Evolutionary conservation across 2,888 invertebrate species (phyloP).

Genomic region (Acleris cristana): DNA sequence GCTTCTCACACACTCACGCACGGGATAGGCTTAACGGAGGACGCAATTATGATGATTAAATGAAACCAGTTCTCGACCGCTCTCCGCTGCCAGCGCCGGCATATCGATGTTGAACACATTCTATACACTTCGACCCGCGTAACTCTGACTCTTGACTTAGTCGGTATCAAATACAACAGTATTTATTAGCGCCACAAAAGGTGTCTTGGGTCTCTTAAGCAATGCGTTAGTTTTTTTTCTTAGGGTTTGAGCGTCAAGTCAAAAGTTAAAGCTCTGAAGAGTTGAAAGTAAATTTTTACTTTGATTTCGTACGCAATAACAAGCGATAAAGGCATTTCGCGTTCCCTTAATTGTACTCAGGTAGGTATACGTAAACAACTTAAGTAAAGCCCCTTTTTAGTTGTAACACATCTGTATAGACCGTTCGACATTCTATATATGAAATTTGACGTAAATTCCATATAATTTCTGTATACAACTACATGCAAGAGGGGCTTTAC

Average conservation of each 20-base stretch:
- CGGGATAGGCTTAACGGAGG: slow-evolving; percentile 76
- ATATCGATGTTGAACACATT: slow-evolving; percentile 62
- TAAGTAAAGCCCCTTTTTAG: too few relatives aligned
- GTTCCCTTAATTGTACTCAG: too few relatives aligned
- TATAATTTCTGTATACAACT: too few relatives aligned
- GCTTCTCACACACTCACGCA: slow-evolving; percentile 50
- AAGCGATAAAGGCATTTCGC: too few relatives aligned
- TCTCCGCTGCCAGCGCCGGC: slow-evolving; percentile 57
- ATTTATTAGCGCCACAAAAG: slow-evolving; percentile 20
- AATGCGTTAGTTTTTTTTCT: neutral
- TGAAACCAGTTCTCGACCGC: slow-evolving; percentile 75
- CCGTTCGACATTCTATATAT: too few relatives aligned
- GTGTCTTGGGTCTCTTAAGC: neutral
- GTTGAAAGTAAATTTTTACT: neutral
- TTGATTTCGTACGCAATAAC: neutral
- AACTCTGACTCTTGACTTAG: slow-evolving; percentile 28
- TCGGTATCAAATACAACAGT: slow-evolving; percentile 24
- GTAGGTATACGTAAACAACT: too few relatives aligned
- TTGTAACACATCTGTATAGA: too few relatives aligned
- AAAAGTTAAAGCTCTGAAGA: neutral
- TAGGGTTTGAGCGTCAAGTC: neutral
- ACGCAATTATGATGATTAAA: slow-evolving; percentile 82
- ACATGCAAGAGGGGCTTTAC: too few relatives aligned
- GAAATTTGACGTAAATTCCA: too few relatives aligned
- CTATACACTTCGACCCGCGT: slow-evolving; percentile 46